Conservation (phyloP, 2,888 invertebrate genomes). For the Seira sanloemensis region DNA sequence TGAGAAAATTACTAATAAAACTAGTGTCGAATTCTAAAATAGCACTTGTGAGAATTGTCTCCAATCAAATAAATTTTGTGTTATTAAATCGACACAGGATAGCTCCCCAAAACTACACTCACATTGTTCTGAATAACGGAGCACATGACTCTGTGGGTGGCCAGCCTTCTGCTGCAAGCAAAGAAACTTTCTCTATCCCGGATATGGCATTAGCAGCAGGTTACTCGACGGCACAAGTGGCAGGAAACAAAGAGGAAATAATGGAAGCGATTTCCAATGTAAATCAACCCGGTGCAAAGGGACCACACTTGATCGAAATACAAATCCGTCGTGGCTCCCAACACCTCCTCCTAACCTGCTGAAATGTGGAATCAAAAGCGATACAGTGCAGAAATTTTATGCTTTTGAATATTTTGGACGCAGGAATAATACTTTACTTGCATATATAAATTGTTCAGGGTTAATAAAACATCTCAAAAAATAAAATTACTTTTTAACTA, state of each 20-base stretch:
- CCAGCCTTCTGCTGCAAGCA: slow-evolving; percentile 75
- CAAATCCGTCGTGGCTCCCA: slow-evolving; percentile 75
- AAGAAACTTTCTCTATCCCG: slow-evolving; percentile 66
- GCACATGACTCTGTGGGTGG: slow-evolving; percentile 77
- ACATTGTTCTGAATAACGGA: slow-evolving; percentile 77
- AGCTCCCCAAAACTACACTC: slow-evolving; percentile 75
- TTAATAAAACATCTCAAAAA: too few species aligned
- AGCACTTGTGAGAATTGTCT: too few species aligned
- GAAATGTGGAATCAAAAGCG: not conserved
- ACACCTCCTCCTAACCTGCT: slow-evolving; percentile 70
- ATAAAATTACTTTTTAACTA: not conserved
- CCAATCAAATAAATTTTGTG: not conserved
- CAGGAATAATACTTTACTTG: too few species aligned
- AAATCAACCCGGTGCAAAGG: slow-evolving; percentile 69
- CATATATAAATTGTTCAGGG: too few species aligned
- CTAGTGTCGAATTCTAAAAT: not conserved
- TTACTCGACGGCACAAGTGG: slow-evolving; percentile 73
- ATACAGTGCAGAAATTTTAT: too few species aligned
- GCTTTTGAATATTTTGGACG: too few species aligned
- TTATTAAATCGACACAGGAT: slow-evolving; percentile 11
- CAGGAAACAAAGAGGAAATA: slow-evolving; percentile 75
- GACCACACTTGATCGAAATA: slow-evolving; percentile 76
- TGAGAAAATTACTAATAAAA: slow-evolving; percentile 47
- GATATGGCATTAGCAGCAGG: slow-evolving; percentile 67
- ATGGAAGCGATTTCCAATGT: slow-evolving; percentile 72